phyloP scores from a whole-genome alignment of 2,888 invertebrate genomes.

The Nemotelus nigrinus region DNA sequence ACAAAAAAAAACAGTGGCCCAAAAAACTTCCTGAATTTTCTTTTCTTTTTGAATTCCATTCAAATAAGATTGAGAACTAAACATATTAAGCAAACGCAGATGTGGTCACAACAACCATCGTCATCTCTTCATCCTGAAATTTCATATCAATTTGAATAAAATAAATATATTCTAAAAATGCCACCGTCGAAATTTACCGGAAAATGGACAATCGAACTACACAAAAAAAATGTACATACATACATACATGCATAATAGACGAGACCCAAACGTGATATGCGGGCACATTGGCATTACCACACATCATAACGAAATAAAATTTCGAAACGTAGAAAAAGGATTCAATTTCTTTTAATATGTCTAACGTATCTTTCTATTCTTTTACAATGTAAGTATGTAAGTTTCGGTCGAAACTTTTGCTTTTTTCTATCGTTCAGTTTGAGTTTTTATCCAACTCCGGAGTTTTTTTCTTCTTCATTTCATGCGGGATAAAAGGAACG shows the following conservation, averaged over 20 bases:
- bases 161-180: background rate
- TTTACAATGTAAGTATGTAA: background rate
- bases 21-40: background rate
- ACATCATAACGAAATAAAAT: conserved; percentile 5
- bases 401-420: background rate
- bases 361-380: conserved; percentile 11
- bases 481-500: too few species aligned
- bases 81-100: conserved; percentile 36
- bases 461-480: background rate
- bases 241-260: too few species aligned
- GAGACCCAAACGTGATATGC: too few species aligned
- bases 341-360: conserved; percentile 22
- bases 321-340: conserved; percentile 20
- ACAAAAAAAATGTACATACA: too few species aligned
- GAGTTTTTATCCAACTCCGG: background rate
- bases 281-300: too few species aligned
- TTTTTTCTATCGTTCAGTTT: background rate
- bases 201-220: too few species aligned
- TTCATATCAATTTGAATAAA: conserved; percentile 39
- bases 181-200: too few species aligned
- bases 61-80: background rate
- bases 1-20: background rate
- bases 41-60: conserved; percentile 1
- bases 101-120: conserved; percentile 20
- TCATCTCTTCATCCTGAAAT: conserved; percentile 26